Conservation (phyloP, 2,888 invertebrate species). For the Margaritifera margaritifera region DNA sequence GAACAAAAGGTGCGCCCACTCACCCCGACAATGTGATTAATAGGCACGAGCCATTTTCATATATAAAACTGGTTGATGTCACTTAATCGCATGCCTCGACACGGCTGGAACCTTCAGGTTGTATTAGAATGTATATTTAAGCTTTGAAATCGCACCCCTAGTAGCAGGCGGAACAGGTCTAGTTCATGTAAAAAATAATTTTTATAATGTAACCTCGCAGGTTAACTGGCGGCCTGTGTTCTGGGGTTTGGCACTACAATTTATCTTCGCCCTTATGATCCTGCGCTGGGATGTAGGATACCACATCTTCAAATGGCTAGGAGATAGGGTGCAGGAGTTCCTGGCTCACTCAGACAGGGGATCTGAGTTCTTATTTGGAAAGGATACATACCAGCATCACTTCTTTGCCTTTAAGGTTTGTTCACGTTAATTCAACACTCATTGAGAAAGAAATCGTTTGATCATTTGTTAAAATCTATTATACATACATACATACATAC, state of each 20-base stretch:
- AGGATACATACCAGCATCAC: constrained; percentile 72
- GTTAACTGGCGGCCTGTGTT: constrained; percentile 83
- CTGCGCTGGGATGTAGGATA: constrained; percentile 72
- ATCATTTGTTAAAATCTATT: too few species aligned
- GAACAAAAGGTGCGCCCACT: too few species aligned
- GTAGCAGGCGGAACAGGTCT: too few species aligned
- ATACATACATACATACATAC: too few species aligned
- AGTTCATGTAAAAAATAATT: background rate
- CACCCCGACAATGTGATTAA: too few species aligned
- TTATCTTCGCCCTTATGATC: constrained; percentile 77
- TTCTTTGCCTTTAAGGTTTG: constrained; percentile 88
- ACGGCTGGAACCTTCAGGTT: too few species aligned
- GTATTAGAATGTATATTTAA: too few species aligned
- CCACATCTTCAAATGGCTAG: constrained; percentile 81
- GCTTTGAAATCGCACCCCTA: too few species aligned
- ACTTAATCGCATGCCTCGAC: too few species aligned
- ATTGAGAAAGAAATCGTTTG: constrained; percentile 51
- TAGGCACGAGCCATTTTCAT: too few species aligned
- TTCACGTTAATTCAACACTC: too few species aligned
- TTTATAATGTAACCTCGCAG: constrained; percentile 45
- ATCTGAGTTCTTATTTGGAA: constrained; percentile 88
- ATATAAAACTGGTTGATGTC: too few species aligned
- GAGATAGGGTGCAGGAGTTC: constrained; percentile 83
- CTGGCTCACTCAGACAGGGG: constrained; percentile 86
- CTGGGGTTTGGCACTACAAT: constrained; percentile 87